These are phyloP conservation scores for Salvelinus alpinus DNA, from an alignment of 2,113 vertebrate species.

Conservation along the genomic window DNA sequence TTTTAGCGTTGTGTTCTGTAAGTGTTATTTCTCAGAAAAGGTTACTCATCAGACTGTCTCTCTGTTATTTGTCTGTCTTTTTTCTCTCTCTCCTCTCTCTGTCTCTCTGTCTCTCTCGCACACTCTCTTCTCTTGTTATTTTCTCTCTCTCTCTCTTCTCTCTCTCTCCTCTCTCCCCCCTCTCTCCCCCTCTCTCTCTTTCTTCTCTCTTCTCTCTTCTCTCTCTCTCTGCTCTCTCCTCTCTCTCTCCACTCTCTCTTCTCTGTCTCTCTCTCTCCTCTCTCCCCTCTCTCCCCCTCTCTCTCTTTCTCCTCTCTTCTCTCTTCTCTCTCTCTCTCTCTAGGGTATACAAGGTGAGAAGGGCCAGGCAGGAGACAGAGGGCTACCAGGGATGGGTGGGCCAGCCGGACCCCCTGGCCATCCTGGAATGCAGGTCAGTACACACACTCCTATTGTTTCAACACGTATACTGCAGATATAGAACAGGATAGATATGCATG, in stretches of 20 bases:
- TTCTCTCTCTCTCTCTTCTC: too few relatives aligned
- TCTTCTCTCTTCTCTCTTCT: background rate
- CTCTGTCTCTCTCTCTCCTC: too few relatives aligned
- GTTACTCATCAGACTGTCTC: too few relatives aligned
- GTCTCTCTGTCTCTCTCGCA: conserved; percentile 42
- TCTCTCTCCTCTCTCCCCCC: too few relatives aligned
- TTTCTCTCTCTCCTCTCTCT: conserved; percentile 1
- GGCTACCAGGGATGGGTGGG: conserved; percentile 82
- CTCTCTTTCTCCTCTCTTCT: background rate
- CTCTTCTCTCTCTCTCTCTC: background rate
- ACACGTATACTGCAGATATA: background rate
- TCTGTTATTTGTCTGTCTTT: background rate
- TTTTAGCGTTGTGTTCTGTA: too few relatives aligned
- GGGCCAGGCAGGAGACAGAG: conserved; percentile 85
- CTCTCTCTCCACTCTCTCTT: background rate
- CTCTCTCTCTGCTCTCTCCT: background rate
- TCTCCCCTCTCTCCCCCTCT: background rate
- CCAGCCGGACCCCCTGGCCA: conserved; percentile 86
- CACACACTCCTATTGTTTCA: background rate
- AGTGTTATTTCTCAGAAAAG: too few relatives aligned
- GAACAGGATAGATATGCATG: background rate
- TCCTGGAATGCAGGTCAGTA: conserved; percentile 83
- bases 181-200: background rate
- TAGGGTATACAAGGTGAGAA: conserved; percentile 90
- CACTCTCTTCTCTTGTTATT: too few relatives aligned